phyloP scores from a whole-genome alignment of 1,140 invertebrate genomes.

The Drosophila pseudoananassae region DNA sequence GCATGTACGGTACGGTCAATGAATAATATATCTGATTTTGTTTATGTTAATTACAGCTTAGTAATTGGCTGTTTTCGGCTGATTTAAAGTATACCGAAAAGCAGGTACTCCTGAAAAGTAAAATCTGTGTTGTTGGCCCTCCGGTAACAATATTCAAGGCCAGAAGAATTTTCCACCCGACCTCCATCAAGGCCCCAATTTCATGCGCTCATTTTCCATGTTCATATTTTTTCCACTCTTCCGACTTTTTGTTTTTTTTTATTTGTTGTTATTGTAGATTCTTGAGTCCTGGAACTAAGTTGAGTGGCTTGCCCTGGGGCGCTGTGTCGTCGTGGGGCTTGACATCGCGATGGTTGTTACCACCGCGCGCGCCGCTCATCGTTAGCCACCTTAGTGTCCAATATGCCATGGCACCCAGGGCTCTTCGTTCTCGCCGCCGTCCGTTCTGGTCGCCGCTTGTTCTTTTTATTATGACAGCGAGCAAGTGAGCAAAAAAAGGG shows the following conservation, averaged over 20 bases:
- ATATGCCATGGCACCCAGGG: slow-evolving; percentile 41
- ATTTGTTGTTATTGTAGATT: not conserved
- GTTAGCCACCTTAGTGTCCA: slow-evolving; percentile 60
- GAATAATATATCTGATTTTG: not conserved
- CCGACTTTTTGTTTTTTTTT: slow-evolving; percentile 22
- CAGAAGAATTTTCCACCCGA: not conserved
- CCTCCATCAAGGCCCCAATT: not conserved
- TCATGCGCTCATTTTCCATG: slow-evolving; percentile 7
- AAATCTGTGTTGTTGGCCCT: slow-evolving; percentile 13
- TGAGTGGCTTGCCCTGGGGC: slow-evolving; percentile 59
- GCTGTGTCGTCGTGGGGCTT: slow-evolving; percentile 66
- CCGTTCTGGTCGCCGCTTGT: not conserved
- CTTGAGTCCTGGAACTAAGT: not conserved
- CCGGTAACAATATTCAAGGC: slow-evolving; percentile 18
- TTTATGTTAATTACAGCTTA: not conserved
- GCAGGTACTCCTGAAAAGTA: not conserved
- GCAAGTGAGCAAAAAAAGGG: slow-evolving; percentile 36
- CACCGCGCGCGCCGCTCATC: slow-evolving; percentile 45
- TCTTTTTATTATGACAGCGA: slow-evolving; percentile 69
- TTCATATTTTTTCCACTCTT: slow-evolving; percentile 39
- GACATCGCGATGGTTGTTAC: slow-evolving; percentile 59
- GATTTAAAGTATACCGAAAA: slow-evolving; percentile 4
- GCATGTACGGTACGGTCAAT: not conserved
- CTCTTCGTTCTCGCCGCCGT: slow-evolving; percentile 7
- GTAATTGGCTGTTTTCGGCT: not conserved